Evolutionary conservation across 2,113 vertebrate species (phyloP).

Genomic region (Salvelinus alpinus): DNA sequence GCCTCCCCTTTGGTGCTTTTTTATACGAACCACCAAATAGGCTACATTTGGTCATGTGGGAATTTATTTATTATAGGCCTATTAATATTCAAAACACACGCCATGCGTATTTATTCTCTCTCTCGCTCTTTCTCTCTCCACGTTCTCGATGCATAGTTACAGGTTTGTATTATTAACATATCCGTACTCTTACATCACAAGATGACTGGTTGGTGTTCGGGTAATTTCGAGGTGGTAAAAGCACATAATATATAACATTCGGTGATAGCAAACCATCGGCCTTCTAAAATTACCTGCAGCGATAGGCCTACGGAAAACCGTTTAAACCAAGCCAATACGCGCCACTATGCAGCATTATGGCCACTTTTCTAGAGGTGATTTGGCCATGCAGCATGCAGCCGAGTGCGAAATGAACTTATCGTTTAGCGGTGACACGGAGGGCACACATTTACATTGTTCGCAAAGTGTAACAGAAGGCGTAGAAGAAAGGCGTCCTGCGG

Average conservation of each 20-base stretch:
- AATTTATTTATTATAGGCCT: too few species aligned
- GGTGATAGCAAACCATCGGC: conserved; percentile 32
- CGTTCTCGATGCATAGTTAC: conserved; percentile 67
- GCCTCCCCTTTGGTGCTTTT: background rate
- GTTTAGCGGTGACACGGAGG: background rate
- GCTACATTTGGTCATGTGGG: background rate
- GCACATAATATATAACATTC: conserved; percentile 39
- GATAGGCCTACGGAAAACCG: background rate
- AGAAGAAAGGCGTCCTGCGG: background rate
- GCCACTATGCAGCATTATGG: background rate
- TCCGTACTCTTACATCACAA: conserved; percentile 58
- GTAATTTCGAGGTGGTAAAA: conserved; percentile 38
- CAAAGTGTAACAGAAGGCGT: background rate
- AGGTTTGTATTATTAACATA: conserved; percentile 74
- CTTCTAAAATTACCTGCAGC: conserved; percentile 7
- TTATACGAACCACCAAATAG: too few species aligned
- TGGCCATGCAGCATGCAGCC: background rate
- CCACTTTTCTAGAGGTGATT: background rate
- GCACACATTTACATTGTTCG: background rate
- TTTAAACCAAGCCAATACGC: background rate
- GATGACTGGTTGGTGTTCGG: conserved; percentile 52
- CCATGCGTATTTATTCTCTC: background rate
- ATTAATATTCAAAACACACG: background rate
- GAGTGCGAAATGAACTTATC: background rate
- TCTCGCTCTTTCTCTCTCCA: background rate